phyloP scores from a whole-genome alignment of 2,888 invertebrate genomes.

The Polyommatus iphigenia region DNA sequence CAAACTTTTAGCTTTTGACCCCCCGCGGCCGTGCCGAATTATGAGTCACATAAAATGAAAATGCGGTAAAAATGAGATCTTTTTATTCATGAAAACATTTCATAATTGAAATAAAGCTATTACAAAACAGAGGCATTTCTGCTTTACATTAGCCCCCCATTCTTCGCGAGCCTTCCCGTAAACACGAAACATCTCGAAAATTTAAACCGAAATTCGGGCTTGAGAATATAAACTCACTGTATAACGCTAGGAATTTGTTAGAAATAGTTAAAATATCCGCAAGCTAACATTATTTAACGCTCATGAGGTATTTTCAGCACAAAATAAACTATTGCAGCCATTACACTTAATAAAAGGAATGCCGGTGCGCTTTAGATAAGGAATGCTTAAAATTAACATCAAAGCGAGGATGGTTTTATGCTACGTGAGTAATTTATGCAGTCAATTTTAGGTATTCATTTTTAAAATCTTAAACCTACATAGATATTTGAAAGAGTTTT shows the following conservation, averaged over 20 bases:
- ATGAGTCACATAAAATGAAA: background rate
- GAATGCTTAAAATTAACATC: conserved; percentile 25
- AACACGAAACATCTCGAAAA: background rate
- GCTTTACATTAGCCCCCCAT: background rate
- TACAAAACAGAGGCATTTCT: background rate
- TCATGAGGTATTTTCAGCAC: conserved; percentile 26
- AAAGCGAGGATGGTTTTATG: conserved; percentile 17
- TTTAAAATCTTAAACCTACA: background rate
- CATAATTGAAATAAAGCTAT: conserved; percentile 6
- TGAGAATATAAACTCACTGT: background rate
- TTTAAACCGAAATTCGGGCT: background rate
- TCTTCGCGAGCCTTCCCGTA: background rate
- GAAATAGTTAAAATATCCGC: conserved; percentile 17
- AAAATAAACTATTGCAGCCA: conserved; percentile 22
- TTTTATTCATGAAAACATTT: conserved; percentile 18
- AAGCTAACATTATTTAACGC: conserved; percentile 12
- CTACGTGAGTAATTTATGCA: background rate
- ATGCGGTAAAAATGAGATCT: conserved; percentile 3
- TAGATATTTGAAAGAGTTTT: conserved; percentile 5
- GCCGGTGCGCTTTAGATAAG: conserved; percentile 22
- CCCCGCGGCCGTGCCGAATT: no score
- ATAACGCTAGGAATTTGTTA: conserved; percentile 16
- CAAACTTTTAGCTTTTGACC: conserved; percentile 2
- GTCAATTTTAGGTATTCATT: conserved; percentile 13
- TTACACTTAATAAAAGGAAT: conserved; percentile 24